These are phyloP conservation scores for Coecobrya sp. DNA, from an alignment of 2,888 invertebrate genomes.

Conservation along the genomic window DNA sequence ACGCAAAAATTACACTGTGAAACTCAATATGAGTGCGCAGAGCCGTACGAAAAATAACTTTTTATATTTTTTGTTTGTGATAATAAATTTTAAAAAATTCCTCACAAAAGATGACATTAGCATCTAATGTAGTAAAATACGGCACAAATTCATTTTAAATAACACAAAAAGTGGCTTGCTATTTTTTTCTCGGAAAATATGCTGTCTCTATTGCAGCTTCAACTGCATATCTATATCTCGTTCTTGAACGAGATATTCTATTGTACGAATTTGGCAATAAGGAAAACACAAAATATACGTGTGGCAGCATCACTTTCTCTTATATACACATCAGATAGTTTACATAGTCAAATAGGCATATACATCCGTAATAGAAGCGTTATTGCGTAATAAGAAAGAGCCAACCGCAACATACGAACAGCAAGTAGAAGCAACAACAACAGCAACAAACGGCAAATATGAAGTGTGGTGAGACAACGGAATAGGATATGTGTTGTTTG, in stretches of 20 bases:
- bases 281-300: not conserved
- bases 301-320: not conserved
- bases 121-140: conserved; percentile 68
- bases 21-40: conserved; percentile 15
- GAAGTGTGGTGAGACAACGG: not conserved
- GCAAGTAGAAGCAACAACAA: not conserved
- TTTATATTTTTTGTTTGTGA: conserved; percentile 48
- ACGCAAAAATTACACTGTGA: not conserved
- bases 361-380: not conserved
- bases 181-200: conserved; percentile 32
- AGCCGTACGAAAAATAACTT: not conserved
- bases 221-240: no score
- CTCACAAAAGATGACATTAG: conserved; percentile 61
- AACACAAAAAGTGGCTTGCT: conserved; percentile 63
- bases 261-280: not conserved
- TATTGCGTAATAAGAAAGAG: not conserved
- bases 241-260: not conserved
- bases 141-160: conserved; percentile 76
- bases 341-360: not conserved
- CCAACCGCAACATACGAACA: conserved; percentile 33
- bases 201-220: not conserved
- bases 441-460: conserved; percentile 9
- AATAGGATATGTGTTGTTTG: not conserved
- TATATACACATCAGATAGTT: not conserved
- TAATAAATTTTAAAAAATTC: conserved; percentile 66